phyloP scores from a whole-genome alignment of 2,113 vertebrate genomes.

The Alexandromys fortis region DNA sequence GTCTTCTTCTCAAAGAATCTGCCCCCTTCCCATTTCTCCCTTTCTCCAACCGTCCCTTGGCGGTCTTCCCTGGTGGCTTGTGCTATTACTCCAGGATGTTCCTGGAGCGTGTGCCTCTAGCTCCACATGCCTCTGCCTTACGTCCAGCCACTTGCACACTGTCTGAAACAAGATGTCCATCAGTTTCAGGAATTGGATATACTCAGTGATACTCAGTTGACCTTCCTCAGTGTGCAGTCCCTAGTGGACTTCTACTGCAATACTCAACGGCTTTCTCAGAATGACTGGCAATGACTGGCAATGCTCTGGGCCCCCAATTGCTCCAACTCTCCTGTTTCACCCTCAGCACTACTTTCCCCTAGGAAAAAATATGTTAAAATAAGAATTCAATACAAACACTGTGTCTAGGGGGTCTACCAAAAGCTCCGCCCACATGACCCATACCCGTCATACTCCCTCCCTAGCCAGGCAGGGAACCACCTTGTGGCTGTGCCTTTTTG shows the following conservation, averaged over 20 bases:
- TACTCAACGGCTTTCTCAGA: not conserved
- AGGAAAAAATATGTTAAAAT: not conserved
- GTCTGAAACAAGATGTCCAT: not conserved
- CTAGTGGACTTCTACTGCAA: not conserved
- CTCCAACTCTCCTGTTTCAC: not conserved
- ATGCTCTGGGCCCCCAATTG: not conserved
- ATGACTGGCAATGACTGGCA: not conserved
- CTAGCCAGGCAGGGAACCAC: not conserved
- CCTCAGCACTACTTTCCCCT: not conserved
- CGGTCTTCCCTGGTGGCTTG: not conserved
- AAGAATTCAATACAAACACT: not conserved
- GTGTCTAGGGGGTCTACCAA: not conserved
- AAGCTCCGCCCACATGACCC: not conserved
- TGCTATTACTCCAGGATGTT: not conserved
- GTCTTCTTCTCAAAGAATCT: not conserved
- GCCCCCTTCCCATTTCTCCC: not conserved
- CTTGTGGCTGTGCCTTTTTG: not conserved
- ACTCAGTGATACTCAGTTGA: not conserved
- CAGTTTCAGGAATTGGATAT: not conserved
- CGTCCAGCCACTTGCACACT: not conserved
- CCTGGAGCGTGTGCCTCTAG: not conserved
- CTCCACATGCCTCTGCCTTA: not conserved
- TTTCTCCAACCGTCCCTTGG: not conserved
- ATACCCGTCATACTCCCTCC: not conserved
- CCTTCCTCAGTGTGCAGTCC: not conserved